Evolutionary conservation across 2,113 vertebrate genomes (phyloP), one percentile per base, ranked within the genome.

Genomic region (Scomber japonicus): DNA sequence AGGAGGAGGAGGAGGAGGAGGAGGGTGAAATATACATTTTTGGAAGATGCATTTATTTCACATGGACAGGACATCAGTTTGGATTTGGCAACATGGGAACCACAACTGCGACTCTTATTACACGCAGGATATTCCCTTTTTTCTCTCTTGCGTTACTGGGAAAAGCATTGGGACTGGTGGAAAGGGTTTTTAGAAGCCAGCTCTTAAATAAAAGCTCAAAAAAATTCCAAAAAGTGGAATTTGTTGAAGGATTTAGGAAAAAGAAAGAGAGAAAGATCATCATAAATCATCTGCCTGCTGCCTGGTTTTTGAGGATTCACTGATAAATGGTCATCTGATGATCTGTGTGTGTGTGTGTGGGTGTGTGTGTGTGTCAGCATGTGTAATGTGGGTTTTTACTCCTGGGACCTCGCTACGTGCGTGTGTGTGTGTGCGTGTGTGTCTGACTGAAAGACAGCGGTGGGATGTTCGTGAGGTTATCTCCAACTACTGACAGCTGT

Each of bases 401-500:
- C 92, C 50, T 55, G 91, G 87, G 92, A 91, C 85, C n/a, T 53
- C 45, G 66, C 57, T 15, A 65, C 49, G 19, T n/a, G 60, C 49
- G 51, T 53, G 78, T 65, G 66, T 81, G 85, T 35, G 31, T 35
- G 35, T 35, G 35, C 9, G 35, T 45, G 79, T 65, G 64, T 81
- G 85, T 70, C 71, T 53, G 60, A 86, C 75, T 90, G 45, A 87
- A 75, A 72, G 84, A 49, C 84, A 71, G 85, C 74, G 62, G 88
- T 88, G 63, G 75, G 88, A 92, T 90, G 93, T 93, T 91, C 73
- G 84, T 87, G 91, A 93, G 86, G 90, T 89, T 89, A 80, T 94
- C 71, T 93, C 93, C 86, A 54, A 88, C 92, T 86, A 92, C 95
- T 97, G 97, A 97, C 97, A 97, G 97, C 96, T 96, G 86, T 96